phyloP scores from a whole-genome alignment of 2,113 vertebrate genomes.

The Pterophyllum scalare region DNA sequence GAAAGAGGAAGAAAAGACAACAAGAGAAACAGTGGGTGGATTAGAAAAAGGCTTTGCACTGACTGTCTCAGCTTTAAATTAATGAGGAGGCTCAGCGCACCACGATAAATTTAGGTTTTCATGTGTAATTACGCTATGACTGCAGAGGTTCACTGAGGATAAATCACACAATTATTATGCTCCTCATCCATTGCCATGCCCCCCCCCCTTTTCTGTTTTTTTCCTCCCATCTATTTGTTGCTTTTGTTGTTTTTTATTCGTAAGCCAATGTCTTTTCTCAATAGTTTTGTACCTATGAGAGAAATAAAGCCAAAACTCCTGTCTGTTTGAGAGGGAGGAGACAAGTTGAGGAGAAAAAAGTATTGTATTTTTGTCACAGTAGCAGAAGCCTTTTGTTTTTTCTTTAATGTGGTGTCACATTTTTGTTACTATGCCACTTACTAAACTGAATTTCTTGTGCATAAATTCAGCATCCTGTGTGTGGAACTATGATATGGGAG shows the following conservation, averaged over 20 bases:
- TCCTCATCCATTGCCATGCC: constrained; percentile 69
- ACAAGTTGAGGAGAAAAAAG: background rate
- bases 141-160: constrained; percentile 89
- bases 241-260: constrained; percentile 64
- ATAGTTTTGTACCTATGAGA: constrained; percentile 79
- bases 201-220: constrained; percentile 53
- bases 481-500: background rate
- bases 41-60: constrained; percentile 58
- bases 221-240: constrained; percentile 65
- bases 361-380: background rate
- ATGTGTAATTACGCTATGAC: constrained; percentile 96
- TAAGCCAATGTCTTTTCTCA: constrained; percentile 85
- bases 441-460: background rate
- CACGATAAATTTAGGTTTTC: constrained; percentile 94
- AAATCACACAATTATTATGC: constrained; percentile 94
- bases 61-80: constrained; percentile 90
- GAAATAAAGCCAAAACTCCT: constrained; percentile 45
- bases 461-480: background rate
- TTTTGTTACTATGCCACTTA: background rate
- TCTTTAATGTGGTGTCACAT: background rate
- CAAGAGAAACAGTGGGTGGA: constrained; percentile 63
- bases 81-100: constrained; percentile 89
- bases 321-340: background rate
- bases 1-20: constrained; percentile 36
- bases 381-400: background rate